A percentile compares a stretch with the other conserved stretches of the same genome.
These are phyloP conservation scores for Automeris io DNA, from an alignment of 2,888 invertebrate genomes.

Conservation along the genomic window DNA sequence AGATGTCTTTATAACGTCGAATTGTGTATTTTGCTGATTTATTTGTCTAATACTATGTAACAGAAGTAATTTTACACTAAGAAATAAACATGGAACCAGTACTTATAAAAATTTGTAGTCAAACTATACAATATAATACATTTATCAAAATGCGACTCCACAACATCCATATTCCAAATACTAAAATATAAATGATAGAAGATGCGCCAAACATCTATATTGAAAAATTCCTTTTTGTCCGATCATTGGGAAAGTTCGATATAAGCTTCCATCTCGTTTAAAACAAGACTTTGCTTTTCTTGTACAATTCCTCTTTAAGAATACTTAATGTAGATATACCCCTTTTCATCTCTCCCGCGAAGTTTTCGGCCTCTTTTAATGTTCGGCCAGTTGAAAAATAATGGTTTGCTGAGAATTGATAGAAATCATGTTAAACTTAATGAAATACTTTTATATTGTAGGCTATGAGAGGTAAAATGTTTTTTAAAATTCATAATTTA, in stretches of 20 bases:
- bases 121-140: too few relatives aligned
- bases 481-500: slow-evolving; percentile 6
- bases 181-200: slow-evolving; percentile 58
- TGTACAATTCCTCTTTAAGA: slow-evolving; percentile 67
- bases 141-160: slow-evolving; percentile 21
- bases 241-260: slow-evolving; percentile 64
- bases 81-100: too few relatives aligned
- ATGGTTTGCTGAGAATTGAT: slow-evolving; percentile 42
- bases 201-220: slow-evolving; percentile 64
- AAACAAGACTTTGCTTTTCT: slow-evolving; percentile 73
- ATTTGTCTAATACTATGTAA: too few relatives aligned
- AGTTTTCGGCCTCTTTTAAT: slow-evolving; percentile 59
- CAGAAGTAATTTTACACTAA: too few relatives aligned
- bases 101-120: too few relatives aligned
- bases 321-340: slow-evolving; percentile 68
- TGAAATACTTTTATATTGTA: slow-evolving; percentile 29
- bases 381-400: slow-evolving; percentile 50
- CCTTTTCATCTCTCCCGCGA: slow-evolving; percentile 60
- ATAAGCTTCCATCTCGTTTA: slow-evolving; percentile 56
- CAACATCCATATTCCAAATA: slow-evolving; percentile 25
- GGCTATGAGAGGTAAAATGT: slow-evolving; percentile 34
- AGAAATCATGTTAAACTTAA: slow-evolving; percentile 14
- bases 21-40: too few relatives aligned
- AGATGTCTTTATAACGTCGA: too few relatives aligned
- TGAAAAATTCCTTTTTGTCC: slow-evolving; percentile 63